Evolutionary conservation across 2,113 vertebrate species (phyloP), one percentile per base, ranked within the genome.

Genomic region (Ornithorhynchus anatinus): DNA sequence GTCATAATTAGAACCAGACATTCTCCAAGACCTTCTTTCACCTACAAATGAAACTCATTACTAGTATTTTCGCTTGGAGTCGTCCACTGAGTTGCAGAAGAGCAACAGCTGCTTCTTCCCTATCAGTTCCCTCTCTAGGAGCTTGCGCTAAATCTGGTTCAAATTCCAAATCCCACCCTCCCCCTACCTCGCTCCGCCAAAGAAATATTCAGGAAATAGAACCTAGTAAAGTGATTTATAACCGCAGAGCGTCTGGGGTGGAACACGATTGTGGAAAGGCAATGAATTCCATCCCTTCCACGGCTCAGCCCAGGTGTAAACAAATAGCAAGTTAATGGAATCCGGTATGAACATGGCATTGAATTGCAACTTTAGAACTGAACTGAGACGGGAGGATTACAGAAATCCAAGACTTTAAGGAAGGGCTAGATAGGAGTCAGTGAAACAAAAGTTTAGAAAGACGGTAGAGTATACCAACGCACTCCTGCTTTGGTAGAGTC

Each of bases 181-280:
- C 81, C 71, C 73, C 75, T 69, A 74, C 12, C 25, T 36, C 68
- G 57, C 54, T 33, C 35, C 75, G 69, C 67, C 61, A 85, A 72
- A 80, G 69, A 80, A 86, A 73, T 68, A 87, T 80, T 90, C 89
- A 91, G 85, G 86, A 91, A 85, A 86, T 92, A 86, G 89, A 87
- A 85, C 88, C 87, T 87, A 90, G 81, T 75, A 89, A 88, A 91
- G 84, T 91, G 92, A 93, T 93, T 93, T 93, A 92, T 84, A 90
- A 75, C 58, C 84, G 84, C 35, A 81, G 72, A 75, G 75, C 82
- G 83, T 89, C 77, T 75, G 65, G 85, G 73, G 70, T 79, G 84
- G 85, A 88, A 80, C 81, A 82, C 75, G 82, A 85, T 37, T 61
- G 77, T 14, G 40, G 51, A 39, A 81, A 87, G 72, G 68, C 75